phyloP scores from a whole-genome alignment of 2,113 vertebrate species.

The Lagopus leucura region DNA sequence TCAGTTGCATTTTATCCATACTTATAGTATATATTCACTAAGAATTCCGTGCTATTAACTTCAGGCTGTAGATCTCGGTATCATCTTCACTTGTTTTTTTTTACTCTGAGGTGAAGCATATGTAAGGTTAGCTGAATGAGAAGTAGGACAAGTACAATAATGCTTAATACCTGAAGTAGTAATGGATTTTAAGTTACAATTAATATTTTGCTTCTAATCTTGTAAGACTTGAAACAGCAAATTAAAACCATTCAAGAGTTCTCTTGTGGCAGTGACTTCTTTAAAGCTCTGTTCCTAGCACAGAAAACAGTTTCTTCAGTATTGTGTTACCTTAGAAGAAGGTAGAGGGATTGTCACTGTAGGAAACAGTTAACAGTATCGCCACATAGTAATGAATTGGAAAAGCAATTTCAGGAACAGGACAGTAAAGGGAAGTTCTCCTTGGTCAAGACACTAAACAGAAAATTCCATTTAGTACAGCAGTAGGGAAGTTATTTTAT shows the following conservation, averaged over 20 bases:
- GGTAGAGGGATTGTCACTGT: not conserved
- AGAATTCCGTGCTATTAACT: not conserved
- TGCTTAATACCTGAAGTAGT: not conserved
- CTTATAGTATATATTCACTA: not conserved
- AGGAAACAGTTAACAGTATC: not conserved
- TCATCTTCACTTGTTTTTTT: not conserved
- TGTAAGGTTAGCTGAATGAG: not conserved
- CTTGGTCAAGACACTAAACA: not conserved
- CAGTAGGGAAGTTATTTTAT: not conserved
- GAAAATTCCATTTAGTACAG: not conserved
- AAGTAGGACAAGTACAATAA: not conserved
- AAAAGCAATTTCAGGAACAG: slow-evolving; percentile 10
- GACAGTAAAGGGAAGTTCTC: slow-evolving; percentile 10
- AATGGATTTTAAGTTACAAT: not conserved
- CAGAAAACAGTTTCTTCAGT: not conserved
- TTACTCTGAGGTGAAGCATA: not conserved
- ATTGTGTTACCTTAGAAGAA: not conserved
- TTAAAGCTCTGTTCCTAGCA: not conserved
- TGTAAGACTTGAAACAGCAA: not conserved
- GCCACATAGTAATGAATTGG: not conserved
- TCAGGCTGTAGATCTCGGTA: not conserved
- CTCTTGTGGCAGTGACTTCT: not conserved
- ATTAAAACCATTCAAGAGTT: not conserved
- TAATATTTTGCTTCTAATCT: not conserved
- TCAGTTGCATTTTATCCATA: not conserved